Evolutionary conservation across 2,113 vertebrate species (phyloP).

Genomic region (Zeus faber): DNA sequence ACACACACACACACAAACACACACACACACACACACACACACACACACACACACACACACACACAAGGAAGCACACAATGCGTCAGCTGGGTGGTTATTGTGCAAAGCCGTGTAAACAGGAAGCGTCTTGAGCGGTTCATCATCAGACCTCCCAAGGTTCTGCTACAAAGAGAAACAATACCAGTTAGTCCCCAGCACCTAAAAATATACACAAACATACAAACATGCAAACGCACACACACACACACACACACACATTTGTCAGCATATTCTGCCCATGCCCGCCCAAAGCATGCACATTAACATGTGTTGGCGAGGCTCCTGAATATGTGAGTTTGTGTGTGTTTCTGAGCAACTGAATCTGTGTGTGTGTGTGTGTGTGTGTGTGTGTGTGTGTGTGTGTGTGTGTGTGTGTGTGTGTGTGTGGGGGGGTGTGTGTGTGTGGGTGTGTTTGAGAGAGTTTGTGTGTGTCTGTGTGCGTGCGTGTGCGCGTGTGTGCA

Average conservation of each 20-base stretch:
- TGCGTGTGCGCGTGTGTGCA: conserved; percentile 5
- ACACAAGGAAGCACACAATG: conserved; percentile 32
- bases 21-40: conserved; percentile 21
- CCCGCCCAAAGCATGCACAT: conserved; percentile 6
- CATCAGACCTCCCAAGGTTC: conserved; percentile 54
- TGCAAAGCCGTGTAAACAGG: conserved; percentile 61
- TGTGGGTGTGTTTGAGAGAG: conserved; percentile 9
- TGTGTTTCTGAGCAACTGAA: conserved; percentile 13
- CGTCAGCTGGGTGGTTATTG: conserved; percentile 54
- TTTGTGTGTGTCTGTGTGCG: conserved; percentile 16
- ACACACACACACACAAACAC: background rate
- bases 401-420: conserved; percentile 1
- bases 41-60: conserved; percentile 23
- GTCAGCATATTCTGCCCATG: conserved; percentile 21
- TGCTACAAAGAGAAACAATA: conserved; percentile 43
- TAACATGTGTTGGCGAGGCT: no score
- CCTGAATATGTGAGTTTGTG: background rate
- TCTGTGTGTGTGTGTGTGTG: conserved; percentile 16
- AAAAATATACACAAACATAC: conserved; percentile 51
- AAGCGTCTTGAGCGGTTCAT: conserved; percentile 45
- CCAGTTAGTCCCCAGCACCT: conserved; percentile 17
- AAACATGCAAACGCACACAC: background rate
- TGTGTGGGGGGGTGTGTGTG: background rate
- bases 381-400: conserved; percentile 8
- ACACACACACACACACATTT: conserved; percentile 20